These are phyloP conservation scores for Hepsetus odoe DNA, from an alignment of 2,113 vertebrate genomes.

Conservation along the genomic window DNA sequence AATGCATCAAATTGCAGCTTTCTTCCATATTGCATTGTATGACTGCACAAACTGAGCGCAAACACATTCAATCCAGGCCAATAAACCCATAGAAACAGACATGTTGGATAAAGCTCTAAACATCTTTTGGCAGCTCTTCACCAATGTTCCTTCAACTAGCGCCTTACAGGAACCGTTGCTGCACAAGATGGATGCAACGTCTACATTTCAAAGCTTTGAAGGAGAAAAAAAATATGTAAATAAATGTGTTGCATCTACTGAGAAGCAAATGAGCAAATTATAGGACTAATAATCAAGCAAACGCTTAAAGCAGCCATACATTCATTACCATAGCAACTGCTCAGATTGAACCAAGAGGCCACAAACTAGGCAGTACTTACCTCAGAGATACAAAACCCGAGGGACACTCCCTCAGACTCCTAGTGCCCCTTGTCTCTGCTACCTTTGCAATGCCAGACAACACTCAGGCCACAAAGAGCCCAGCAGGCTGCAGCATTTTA, in stretches of 20 bases:
- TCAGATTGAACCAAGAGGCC: background rate
- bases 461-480: slow-evolving; percentile 71
- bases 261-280: background rate
- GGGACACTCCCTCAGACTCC: background rate
- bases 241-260: background rate
- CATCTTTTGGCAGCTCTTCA: background rate
- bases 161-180: background rate
- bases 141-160: background rate
- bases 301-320: slow-evolving; percentile 12
- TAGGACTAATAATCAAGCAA: background rate
- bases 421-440: slow-evolving; percentile 60
- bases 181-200: background rate
- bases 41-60: background rate
- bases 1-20: background rate
- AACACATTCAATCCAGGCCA: background rate
- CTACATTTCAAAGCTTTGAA: background rate
- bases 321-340: background rate
- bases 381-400: slow-evolving; percentile 19
- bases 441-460: slow-evolving; percentile 75
- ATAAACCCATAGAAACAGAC: background rate
- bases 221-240: too few species aligned
- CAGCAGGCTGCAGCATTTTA: slow-evolving; percentile 75
- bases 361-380: slow-evolving; percentile 8
- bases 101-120: background rate
- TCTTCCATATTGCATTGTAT: background rate